Evolutionary conservation across 2,888 invertebrate genomes (phyloP).

Genomic region (Plebejus argus): DNA sequence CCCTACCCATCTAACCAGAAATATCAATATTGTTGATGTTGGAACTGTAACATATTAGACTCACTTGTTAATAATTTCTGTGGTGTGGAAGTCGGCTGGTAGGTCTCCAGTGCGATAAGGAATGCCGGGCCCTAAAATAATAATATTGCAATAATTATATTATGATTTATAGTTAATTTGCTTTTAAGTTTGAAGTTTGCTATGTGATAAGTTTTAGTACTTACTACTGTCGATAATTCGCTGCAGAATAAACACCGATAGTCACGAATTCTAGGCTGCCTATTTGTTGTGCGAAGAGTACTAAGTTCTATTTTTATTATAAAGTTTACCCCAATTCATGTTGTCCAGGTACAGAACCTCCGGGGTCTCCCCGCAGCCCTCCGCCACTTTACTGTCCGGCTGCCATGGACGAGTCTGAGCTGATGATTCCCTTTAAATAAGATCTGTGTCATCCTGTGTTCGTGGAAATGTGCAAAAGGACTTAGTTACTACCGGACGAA

Average conservation of each 20-base stretch:
- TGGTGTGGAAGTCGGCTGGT: conserved; percentile 72
- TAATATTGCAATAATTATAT: background rate
- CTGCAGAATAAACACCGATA: too few species aligned
- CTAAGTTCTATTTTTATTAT: too few species aligned
- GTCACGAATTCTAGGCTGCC: too few species aligned
- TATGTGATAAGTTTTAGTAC: too few species aligned
- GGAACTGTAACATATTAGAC: conserved; percentile 36
- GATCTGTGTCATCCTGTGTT: background rate
- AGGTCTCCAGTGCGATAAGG: conserved; percentile 65
- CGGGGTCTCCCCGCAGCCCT: conserved; percentile 70
- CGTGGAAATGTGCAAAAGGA: background rate
- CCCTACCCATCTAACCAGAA: too few species aligned
- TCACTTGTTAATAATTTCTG: conserved; percentile 73
- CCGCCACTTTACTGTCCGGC: conserved; percentile 67
- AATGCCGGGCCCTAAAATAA: conserved; percentile 57
- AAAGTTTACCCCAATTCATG: conserved; percentile 79
- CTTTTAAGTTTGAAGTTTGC: too few species aligned
- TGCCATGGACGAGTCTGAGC: conserved; percentile 90
- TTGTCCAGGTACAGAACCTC: conserved; percentile 85
- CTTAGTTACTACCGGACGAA: too few species aligned
- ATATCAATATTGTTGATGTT: too few species aligned
- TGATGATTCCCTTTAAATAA: conserved; percentile 82
- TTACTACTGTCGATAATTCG: too few species aligned
- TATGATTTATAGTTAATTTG: too few species aligned
- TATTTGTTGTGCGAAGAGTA: too few species aligned